A percentile compares a stretch with the other conserved stretches of the same genome.
Evolutionary conservation across 2,797 vertebrate genomes (phyloP).

Genomic region (Squalus acanthias): DNA sequence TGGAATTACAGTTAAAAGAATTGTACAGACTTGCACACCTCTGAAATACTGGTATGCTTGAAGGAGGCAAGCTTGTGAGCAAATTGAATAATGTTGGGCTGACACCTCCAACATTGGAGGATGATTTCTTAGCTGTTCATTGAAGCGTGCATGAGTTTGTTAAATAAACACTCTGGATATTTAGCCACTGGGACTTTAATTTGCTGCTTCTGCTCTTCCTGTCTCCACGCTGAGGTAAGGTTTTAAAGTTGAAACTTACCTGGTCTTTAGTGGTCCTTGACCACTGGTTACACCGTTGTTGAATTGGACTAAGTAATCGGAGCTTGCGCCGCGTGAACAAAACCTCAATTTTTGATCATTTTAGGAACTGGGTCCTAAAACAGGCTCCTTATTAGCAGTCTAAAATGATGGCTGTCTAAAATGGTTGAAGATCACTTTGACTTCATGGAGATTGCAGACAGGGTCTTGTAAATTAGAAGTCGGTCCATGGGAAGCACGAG

Average conservation of each 20-base stretch:
- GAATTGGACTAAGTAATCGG: neutral
- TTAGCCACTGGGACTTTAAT: neutral
- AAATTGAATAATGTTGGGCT: neutral
- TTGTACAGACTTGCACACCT: neutral
- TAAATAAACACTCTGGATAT: neutral
- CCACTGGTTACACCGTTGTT: neutral
- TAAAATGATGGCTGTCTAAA: neutral
- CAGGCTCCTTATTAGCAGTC: neutral
- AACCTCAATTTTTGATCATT: neutral
- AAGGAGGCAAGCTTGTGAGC: neutral
- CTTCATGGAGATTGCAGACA: neutral
- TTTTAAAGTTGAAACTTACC: neutral
- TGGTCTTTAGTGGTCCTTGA: neutral
- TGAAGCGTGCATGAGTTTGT: conserved; percentile 14
- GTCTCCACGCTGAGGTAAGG: neutral
- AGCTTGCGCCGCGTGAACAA: neutral
- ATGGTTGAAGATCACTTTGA: neutral
- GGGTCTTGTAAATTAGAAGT: too few relatives aligned
- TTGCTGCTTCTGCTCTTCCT: neutral
- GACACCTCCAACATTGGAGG: neutral
- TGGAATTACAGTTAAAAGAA: neutral
- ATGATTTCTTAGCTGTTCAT: neutral
- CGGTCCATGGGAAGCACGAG: too few relatives aligned
- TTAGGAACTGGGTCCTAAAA: neutral
- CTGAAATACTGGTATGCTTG: neutral